phyloP scores from a whole-genome alignment of 1,140 invertebrate genomes.

The Argopecten irradians region DNA sequence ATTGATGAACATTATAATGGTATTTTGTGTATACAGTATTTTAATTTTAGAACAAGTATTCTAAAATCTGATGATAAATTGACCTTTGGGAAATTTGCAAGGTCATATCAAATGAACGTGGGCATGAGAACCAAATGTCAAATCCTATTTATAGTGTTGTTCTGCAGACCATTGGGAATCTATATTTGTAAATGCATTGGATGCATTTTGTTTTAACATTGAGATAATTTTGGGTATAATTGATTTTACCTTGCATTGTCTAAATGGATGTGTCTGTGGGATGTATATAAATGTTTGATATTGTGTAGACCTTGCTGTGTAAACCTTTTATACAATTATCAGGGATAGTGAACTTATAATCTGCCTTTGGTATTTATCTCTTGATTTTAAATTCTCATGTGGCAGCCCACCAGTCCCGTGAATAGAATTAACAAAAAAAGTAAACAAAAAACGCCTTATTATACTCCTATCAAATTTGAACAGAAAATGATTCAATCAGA shows the following conservation, averaged over 20 bases:
- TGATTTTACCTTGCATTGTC: neutral
- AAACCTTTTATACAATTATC: no score
- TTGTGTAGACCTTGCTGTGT: no score
- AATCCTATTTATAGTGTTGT: neutral
- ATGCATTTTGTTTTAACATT: neutral
- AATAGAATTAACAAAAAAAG: no score
- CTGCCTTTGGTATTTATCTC: no score
- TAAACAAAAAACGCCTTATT: no score
- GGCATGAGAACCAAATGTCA: neutral
- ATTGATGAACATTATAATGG: neutral
- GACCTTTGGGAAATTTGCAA: neutral
- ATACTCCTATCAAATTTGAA: no score
- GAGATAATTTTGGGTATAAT: neutral
- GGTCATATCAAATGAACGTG: neutral
- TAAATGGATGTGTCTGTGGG: neutral
- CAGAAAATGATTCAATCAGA: no score
- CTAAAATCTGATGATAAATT: neutral
- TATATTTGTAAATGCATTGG: neutral
- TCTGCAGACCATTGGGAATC: neutral
- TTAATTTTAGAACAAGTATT: neutral
- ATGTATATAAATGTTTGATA: no score
- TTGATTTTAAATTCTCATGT: no score
- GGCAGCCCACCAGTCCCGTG: no score
- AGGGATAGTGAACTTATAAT: no score
- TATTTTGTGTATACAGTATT: neutral